Conservation (phyloP, 2,797 vertebrate species). For the Tauraco hartlaubi region DNA sequence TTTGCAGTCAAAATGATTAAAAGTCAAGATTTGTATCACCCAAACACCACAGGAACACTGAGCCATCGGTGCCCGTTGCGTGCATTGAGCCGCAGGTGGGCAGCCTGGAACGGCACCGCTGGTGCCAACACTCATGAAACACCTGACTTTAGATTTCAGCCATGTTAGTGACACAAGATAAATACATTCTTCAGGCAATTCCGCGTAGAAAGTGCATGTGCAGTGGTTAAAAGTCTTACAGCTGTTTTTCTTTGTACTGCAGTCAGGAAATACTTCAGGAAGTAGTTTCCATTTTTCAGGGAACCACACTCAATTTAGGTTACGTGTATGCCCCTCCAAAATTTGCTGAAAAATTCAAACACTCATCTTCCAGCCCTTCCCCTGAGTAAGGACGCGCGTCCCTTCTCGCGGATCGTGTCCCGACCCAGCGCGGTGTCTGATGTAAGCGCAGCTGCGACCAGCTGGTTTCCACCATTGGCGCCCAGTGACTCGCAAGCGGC, state of each 20-base stretch:
- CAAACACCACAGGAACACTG: neutral
- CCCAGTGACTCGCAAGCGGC: neutral
- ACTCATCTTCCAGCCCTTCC: rapidly evolving
- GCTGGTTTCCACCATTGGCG: neutral
- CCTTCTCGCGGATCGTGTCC: rapidly evolving
- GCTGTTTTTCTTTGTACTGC: neutral
- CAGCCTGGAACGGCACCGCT: too few species aligned
- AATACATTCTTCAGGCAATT: neutral
- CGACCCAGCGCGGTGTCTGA: rapidly evolving
- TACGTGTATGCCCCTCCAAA: neutral
- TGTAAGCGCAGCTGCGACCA: neutral
- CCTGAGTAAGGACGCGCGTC: rapidly evolving
- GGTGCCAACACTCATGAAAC: too few species aligned
- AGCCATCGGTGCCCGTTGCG: rapidly evolving
- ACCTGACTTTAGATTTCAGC: neutral
- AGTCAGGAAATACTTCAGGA: neutral
- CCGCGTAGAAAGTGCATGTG: constrained; percentile 60
- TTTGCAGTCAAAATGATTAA: neutral
- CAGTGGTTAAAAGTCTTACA: neutral
- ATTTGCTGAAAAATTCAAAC: neutral
- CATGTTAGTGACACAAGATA: neutral
- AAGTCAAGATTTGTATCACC: neutral
- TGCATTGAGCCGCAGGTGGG: rapidly evolving
- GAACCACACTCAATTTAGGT: rapidly evolving
- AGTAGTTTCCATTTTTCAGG: neutral